These are phyloP conservation scores for Nicator chloris DNA, from an alignment of 2,113 vertebrate species.

Conservation along the genomic window DNA sequence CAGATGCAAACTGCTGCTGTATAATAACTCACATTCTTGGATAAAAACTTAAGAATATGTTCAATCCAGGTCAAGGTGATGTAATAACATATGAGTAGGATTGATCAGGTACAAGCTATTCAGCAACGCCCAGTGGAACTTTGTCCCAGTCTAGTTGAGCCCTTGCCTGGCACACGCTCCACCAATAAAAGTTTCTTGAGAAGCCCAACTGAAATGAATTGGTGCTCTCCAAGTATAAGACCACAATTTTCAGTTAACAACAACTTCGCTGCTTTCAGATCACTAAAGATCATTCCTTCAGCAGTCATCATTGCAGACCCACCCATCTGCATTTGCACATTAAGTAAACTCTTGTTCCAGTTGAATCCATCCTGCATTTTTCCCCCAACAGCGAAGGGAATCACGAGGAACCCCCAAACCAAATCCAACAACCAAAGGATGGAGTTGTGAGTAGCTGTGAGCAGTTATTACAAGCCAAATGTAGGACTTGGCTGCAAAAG, in stretches of 20 bases:
- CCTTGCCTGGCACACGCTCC: background rate
- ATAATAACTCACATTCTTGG: background rate
- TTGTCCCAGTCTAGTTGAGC: background rate
- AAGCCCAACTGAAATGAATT: background rate
- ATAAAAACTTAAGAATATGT: background rate
- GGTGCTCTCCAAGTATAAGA: background rate
- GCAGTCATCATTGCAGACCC: background rate
- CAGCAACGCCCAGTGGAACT: background rate
- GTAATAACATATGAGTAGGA: background rate
- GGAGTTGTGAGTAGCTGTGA: background rate
- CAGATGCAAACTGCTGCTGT: background rate
- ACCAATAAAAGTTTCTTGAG: background rate
- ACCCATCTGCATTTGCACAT: background rate
- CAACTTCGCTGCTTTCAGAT: background rate
- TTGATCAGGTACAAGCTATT: background rate
- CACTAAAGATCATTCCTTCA: background rate
- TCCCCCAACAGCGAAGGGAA: background rate
- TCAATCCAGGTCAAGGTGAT: background rate
- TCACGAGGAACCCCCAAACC: background rate
- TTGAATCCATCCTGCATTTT: background rate
- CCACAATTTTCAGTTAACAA: background rate
- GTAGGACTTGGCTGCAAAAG: background rate
- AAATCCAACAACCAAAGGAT: background rate
- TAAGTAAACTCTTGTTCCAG: background rate
- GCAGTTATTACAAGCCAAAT: background rate